Evolutionary conservation across 2,113 vertebrate species (phyloP).

Genomic region (Cyanocitta stelleri): DNA sequence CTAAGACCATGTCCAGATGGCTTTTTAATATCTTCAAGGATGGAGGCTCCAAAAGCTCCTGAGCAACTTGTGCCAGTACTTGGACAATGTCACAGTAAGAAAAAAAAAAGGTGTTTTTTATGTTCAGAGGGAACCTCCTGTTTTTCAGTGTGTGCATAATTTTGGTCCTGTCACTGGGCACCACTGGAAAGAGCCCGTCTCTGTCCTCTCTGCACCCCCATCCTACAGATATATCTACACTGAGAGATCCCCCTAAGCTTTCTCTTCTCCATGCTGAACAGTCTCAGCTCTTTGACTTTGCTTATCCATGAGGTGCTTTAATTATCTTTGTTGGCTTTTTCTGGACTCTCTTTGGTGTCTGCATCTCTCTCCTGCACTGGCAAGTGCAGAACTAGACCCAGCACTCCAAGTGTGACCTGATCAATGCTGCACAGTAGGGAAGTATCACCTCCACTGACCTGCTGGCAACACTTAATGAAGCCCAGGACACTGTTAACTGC

Average conservation of each 20-base stretch:
- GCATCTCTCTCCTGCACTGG: not conserved
- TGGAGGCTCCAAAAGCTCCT: not conserved
- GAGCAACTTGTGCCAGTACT: not conserved
- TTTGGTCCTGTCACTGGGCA: not conserved
- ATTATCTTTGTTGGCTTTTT: not conserved
- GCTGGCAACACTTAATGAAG: not conserved
- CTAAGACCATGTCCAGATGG: not conserved
- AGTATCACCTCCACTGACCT: not conserved
- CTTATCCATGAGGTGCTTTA: not conserved
- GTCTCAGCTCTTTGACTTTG: not conserved
- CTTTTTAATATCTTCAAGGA: not conserved
- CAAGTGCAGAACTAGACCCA: not conserved
- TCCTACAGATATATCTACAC: not conserved
- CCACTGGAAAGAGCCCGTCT: not conserved
- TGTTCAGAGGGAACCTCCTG: not conserved
- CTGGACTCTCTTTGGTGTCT: not conserved
- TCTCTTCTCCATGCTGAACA: not conserved
- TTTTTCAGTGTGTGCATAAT: not conserved
- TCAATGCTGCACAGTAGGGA: not conserved
- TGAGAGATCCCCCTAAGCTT: not conserved
- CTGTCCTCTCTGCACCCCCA: not conserved
- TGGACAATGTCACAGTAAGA: not conserved
- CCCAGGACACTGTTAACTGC: too few relatives aligned
- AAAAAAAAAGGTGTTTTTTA: not conserved
- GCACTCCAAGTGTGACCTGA: not conserved